Evolutionary conservation across 2,797 vertebrate species (phyloP).

Genomic region (Notolepis coatsorum): DNA sequence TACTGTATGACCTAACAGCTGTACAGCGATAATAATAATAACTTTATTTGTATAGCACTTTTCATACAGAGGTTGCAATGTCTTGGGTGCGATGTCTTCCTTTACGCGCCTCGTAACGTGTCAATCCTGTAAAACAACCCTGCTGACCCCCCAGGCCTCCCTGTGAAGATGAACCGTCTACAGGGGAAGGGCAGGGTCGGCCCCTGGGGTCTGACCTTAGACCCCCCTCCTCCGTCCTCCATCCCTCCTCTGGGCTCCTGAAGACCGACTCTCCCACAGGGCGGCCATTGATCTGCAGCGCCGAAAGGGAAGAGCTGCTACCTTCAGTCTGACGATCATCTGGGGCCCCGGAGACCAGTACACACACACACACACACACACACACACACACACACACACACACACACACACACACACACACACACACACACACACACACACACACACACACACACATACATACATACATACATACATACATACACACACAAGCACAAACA

Average conservation of each 20-base stretch:
- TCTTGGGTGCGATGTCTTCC: too few relatives aligned
- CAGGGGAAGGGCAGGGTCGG: constrained; percentile 10
- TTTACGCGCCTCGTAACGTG: not conserved
- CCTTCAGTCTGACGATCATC: constrained; percentile 37
- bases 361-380: constrained; percentile 13
- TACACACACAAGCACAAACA: constrained; percentile 24
- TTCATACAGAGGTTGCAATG: too few relatives aligned
- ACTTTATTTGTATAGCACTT: too few relatives aligned
- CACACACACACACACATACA: not conserved
- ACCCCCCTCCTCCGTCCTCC: constrained; percentile 23
- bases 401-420: constrained; percentile 4
- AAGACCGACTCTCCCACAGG: constrained; percentile 47
- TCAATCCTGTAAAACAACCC: not conserved
- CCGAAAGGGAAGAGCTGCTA: constrained; percentile 23
- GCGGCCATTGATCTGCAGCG: constrained; percentile 47
- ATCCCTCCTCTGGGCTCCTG: constrained; percentile 28
- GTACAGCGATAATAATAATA: too few relatives aligned
- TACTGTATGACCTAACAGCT: too few relatives aligned
- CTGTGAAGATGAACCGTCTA: constrained; percentile 14
- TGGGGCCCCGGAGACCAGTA: constrained; percentile 27
- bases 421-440: constrained; percentile 1
- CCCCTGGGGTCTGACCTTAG: constrained; percentile 37
- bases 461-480: not conserved
- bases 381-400: not conserved
- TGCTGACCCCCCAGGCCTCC: constrained; percentile 4